A percentile compares a stretch with the other conserved stretches of the same genome.
These are phyloP conservation scores for Cottoperca gobio DNA, from an alignment of 2,797 vertebrate species.

Conservation along the genomic window DNA sequence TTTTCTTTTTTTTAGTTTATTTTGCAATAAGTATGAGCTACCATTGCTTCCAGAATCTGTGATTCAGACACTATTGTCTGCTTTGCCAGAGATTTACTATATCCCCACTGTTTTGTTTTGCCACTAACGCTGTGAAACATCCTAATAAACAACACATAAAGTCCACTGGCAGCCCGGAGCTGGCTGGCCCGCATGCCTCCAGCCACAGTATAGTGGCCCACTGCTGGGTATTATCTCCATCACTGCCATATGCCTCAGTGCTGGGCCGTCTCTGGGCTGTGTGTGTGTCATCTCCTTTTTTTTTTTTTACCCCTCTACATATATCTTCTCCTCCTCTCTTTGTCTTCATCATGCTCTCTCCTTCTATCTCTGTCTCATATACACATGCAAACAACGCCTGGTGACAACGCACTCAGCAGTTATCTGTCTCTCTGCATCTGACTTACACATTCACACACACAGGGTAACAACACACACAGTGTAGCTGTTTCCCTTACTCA, in stretches of 20 bases:
- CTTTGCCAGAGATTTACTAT: conserved; percentile 21
- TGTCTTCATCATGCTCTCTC: conserved; percentile 12
- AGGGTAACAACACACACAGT: conserved; percentile 6
- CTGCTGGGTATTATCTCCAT: conserved; percentile 53
- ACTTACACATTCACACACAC: conserved; percentile 15
- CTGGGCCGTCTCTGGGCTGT: conserved; percentile 39
- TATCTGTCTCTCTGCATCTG: conserved; percentile 31
- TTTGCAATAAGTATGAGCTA: neutral
- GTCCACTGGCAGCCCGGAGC: conserved; percentile 39
- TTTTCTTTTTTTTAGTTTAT: neutral
- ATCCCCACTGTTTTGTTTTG: conserved; percentile 14
- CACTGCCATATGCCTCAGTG: conserved; percentile 57
- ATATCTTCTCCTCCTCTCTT: conserved; percentile 11
- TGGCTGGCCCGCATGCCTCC: conserved; percentile 36
- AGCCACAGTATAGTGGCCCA: conserved; percentile 30
- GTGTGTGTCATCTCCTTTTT: conserved; percentile 34
- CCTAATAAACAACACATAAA: conserved; percentile 51
- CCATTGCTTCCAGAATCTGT: neutral
- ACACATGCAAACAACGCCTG: conserved; percentile 19
- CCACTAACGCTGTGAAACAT: conserved; percentile 35
- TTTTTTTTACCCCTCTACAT: conserved; percentile 9
- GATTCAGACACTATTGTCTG: neutral
- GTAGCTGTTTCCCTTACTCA: conserved; percentile 13
- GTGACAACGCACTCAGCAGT: conserved; percentile 25
- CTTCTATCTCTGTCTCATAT: conserved; percentile 21